Evolutionary conservation across 2,113 vertebrate genomes (phyloP).

Genomic region (Rhineura floridana): DNA sequence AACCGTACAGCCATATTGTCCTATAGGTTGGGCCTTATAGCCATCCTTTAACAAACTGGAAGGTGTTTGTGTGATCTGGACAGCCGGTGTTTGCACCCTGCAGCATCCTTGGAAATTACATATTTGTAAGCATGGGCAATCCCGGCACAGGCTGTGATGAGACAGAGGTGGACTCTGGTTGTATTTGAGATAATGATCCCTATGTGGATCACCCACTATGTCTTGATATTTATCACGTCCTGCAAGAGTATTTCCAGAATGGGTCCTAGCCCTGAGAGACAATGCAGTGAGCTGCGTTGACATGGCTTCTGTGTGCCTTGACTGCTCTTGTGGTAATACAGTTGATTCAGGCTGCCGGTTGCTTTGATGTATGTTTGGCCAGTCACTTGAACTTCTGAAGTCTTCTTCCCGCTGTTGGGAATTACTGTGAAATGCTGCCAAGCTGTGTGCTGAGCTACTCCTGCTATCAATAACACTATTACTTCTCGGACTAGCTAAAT

Average conservation of each 20-base stretch:
- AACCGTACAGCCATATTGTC: fast-evolving
- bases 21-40: background rate
- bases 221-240: background rate
- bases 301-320: background rate
- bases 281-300: slow-evolving; percentile 44
- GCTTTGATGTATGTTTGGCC: fast-evolving
- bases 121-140: background rate
- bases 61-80: fast-evolving
- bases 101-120: background rate
- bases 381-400: fast-evolving
- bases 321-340: fast-evolving
- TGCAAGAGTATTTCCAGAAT: fast-evolving
- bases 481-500: fast-evolving
- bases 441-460: background rate
- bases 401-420: background rate
- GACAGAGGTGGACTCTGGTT: background rate
- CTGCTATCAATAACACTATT: background rate
- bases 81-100: fast-evolving
- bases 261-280: fast-evolving
- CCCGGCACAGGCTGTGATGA: background rate
- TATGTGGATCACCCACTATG: fast-evolving
- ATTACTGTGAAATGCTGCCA: background rate
- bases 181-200: background rate
- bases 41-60: background rate
- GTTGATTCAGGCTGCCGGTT: background rate